These are phyloP conservation scores for Macrosteles quadrilineatus DNA, from an alignment of 1,140 invertebrate species.

Conservation along the genomic window DNA sequence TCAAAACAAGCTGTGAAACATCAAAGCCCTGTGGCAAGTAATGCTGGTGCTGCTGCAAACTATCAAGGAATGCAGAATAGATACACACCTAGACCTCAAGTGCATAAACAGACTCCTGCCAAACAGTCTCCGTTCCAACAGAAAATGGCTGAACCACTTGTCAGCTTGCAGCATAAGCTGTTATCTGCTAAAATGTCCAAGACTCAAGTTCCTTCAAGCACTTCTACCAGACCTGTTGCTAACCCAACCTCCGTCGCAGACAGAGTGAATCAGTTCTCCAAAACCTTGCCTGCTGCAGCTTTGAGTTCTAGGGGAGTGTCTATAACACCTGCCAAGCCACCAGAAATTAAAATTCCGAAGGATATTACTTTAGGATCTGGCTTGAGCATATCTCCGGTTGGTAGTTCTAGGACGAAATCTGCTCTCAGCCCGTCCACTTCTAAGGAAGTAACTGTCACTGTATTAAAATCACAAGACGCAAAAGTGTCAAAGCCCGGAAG, in stretches of 20 bases:
- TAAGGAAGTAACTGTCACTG: slow-evolving; percentile 20
- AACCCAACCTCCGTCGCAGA: neutral
- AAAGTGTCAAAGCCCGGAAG: neutral
- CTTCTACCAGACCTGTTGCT: neutral
- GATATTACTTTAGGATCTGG: slow-evolving; percentile 12
- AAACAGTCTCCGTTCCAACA: slow-evolving; percentile 7
- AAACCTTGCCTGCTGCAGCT: neutral
- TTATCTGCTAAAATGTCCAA: slow-evolving; percentile 27
- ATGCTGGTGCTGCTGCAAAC: neutral
- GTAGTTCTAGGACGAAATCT: slow-evolving; percentile 1
- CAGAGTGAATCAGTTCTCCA: neutral
- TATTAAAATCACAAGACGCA: neutral
- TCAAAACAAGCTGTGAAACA: neutral
- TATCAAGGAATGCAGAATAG: neutral
- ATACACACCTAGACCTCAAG: neutral
- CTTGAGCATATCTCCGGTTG: slow-evolving; percentile 18
- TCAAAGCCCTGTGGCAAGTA: no score
- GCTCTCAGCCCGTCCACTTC: slow-evolving; percentile 11
- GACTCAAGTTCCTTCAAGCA: neutral
- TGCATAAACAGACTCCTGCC: neutral
- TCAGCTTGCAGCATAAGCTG: slow-evolving; percentile 30
- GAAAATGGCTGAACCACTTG: neutral
- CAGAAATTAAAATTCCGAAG: slow-evolving; percentile 28
- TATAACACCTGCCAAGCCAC: slow-evolving; percentile 5
- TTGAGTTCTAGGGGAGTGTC: slow-evolving; percentile 3